Evolutionary conservation across 2,888 invertebrate species (phyloP), one percentile per base, ranked within the genome.

Genomic region (Noctuana brunneofusca): DNA sequence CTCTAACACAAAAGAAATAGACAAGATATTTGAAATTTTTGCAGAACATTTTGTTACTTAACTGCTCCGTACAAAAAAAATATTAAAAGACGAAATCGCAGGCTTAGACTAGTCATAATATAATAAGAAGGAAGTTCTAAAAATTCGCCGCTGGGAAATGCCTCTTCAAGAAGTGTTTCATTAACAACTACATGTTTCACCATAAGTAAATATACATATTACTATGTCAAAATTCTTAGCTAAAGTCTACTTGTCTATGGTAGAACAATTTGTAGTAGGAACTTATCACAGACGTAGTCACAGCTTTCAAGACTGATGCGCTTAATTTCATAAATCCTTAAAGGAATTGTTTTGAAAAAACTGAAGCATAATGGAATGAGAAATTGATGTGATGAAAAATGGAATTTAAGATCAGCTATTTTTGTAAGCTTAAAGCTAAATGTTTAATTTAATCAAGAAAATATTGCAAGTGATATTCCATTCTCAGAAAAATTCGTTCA

Each of bases 271-370:
- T 12, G 3, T 8, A 3, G 6, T 12, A n/a, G n/a, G 5, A 46
- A 11, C 9, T 54, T 68, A 67, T 67, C 64, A 63, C 32, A 60
- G 66, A 63, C 64, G 52, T 62, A 66, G 68, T 83, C 81, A 76
- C 84, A 79, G 87, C 87, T 84, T 82, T 86, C 84, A 89, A 90
- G 90, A 89, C 89, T 89, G 89, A 89, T 72, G 48, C 55, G 35
- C 55, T 38, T 55, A 54, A 35, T 74, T 71, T 71, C 49, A 41
- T 75, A 80, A 75, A 77, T 86, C 89, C 89, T 89, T 75, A 80
- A 89, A 89, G 89, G 89, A 86, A 53, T 64, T 20, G 11, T 18
- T 20, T 48, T n/a, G 18, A 43, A 48, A 48, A 48, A n/a, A 38
- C 6, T 8, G 22, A 48, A 24, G 5, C 22, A 48, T 48, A 77